Evolutionary conservation across 2,888 invertebrate species (phyloP).

Genomic region (Deilephila elpenor): DNA sequence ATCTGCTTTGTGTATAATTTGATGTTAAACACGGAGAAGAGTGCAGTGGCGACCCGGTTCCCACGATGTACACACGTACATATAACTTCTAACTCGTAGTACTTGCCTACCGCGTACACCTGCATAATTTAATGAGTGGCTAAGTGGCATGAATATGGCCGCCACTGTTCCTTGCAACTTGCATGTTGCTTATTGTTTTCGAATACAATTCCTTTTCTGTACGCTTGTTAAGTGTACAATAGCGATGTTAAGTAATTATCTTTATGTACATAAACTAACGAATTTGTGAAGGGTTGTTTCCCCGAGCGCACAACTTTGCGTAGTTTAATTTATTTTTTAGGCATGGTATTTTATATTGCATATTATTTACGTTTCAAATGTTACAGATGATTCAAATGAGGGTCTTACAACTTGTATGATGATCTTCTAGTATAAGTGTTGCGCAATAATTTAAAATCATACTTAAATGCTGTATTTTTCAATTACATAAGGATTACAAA

Average conservation of each 20-base stretch:
- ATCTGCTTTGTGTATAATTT: constrained; percentile 6
- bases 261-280: too few species aligned
- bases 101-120: constrained; percentile 1
- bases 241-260: not conserved
- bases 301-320: too few species aligned
- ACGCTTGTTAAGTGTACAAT: not conserved
- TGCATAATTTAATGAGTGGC: constrained; percentile 25
- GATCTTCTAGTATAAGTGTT: too few species aligned
- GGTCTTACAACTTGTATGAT: too few species aligned
- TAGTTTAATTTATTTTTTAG: too few species aligned
- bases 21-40: not conserved
- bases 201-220: not conserved
- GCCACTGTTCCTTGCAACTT: constrained; percentile 2
- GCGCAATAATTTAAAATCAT: too few species aligned
- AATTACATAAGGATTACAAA: too few species aligned
- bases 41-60: constrained; percentile 25
- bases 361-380: too few species aligned
- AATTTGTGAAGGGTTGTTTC: too few species aligned
- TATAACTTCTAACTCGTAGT: not conserved
- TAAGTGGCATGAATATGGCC: constrained; percentile 10
- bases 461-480: too few species aligned
- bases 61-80: constrained; percentile 10
- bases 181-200: not conserved
- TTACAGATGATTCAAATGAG: too few species aligned
- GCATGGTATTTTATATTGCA: too few species aligned